Conservation (phyloP, 2,113 vertebrate genomes). For the Gallinago paraguaiae region DNA sequence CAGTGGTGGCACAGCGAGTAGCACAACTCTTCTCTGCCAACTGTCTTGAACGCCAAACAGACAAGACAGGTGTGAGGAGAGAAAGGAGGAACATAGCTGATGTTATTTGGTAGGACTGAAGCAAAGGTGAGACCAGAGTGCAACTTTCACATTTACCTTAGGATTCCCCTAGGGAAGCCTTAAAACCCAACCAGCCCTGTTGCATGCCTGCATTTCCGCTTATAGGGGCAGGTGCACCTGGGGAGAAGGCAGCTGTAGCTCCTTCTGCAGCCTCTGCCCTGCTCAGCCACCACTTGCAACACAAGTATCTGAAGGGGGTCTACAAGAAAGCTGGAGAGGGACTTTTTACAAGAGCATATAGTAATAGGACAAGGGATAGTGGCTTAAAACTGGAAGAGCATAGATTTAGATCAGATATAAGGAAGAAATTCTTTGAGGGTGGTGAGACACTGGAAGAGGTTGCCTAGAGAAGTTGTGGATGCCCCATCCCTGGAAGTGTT, state of each 20-base stretch:
- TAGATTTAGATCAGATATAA: neutral
- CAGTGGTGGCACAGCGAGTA: neutral
- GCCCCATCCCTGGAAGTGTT: neutral
- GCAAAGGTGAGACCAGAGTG: fast-evolving
- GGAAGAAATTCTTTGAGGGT: neutral
- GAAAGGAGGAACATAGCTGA: neutral
- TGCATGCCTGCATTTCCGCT: neutral
- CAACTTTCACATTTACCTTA: neutral
- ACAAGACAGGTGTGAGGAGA: neutral
- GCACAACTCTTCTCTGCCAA: neutral
- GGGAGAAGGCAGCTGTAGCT: neutral
- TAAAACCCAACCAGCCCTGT: neutral
- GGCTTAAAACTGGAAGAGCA: neutral
- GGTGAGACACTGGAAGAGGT: neutral
- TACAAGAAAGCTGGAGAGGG: neutral
- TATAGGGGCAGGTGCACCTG: neutral
- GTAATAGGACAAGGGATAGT: neutral
- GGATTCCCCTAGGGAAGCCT: neutral
- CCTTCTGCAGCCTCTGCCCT: neutral
- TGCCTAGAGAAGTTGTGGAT: neutral
- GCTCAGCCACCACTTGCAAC: fast-evolving
- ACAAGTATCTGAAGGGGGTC: neutral
- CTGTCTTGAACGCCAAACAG: neutral
- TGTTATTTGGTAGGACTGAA: neutral
- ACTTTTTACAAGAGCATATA: neutral